Evolutionary conservation across 2,797 vertebrate species (phyloP), one percentile per base, ranked within the genome.

Genomic region (Lepilemur ruficaudatus): DNA sequence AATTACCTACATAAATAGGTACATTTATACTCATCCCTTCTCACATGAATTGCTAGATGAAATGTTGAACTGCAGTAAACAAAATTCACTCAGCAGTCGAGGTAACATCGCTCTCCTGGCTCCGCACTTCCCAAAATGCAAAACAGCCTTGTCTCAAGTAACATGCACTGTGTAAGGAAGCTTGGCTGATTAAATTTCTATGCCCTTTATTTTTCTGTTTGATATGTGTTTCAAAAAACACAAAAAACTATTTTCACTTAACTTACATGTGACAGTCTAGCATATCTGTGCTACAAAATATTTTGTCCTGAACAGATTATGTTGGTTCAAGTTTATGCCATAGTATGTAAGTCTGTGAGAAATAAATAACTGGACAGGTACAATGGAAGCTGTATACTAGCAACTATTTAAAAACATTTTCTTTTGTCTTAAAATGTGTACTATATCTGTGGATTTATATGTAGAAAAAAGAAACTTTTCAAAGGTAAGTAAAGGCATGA

Each of bases 51-150:
- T 89, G 69, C 61, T 91, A 93, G 79, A 94, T 83, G 84, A 92
- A 93, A 97, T 75, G 92, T 73, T 95, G 98, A 94, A 87, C 82
- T 83, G 97, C 52, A 57, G 83, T 52, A 96, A 94, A 61, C 65
- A 94, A 93, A 93, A 97, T 86, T 94, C 88, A 83, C 73, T 96
- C 69, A 84, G 92, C 30, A 91, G 63, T 63, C 55, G 63, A 67
- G 18, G 35, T 96, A 97, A 97, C 79, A 93, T 46, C 22, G 87
- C 85, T 95, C 72, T 91, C 43, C 80, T 46, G 50, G 28, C 63
- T 84, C 7, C 23, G 46, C 46, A 89, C 87, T 88, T 97, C 61
- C 78, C 83, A 83, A 90, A 83, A 94, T 87, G 82, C 5, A 75
- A 59, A 75, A 73, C 78, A 96, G 13, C 65, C 70, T 91, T 88